These are phyloP conservation scores for Actinostola sp. DNA, from an alignment of 92 coral and sea anemone species.

Conservation along the genomic window DNA sequence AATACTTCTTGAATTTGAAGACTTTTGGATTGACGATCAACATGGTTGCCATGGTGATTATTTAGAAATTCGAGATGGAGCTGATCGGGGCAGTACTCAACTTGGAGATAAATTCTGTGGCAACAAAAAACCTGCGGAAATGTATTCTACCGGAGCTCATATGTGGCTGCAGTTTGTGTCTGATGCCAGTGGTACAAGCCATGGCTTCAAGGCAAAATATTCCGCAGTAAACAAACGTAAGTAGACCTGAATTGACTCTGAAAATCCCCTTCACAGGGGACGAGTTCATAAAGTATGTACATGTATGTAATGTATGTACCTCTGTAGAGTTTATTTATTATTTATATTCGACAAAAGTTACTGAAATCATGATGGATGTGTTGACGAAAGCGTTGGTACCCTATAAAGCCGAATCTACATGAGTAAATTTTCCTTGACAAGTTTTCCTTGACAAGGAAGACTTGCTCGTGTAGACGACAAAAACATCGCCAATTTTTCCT, in stretches of 20 bases:
- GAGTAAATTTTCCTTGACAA: too few species aligned
- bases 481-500: too few species aligned
- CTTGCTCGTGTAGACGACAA: too few species aligned
- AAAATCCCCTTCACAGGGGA: background rate
- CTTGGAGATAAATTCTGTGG: conserved; percentile 39
- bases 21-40: conserved; percentile 53
- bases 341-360: too few species aligned
- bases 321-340: too few species aligned
- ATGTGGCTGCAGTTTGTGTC: conserved; percentile 47
- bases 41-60: conserved; percentile 43
- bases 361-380: too few species aligned
- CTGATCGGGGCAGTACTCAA: conserved; percentile 2
- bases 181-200: conserved; percentile 32
- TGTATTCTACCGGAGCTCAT: conserved; percentile 21
- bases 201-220: conserved; percentile 45
- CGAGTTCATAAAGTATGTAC: background rate
- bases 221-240: conserved; percentile 43
- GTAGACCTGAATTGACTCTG: too few species aligned
- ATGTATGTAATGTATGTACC: too few species aligned
- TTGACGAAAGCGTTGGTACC: too few species aligned
- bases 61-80: conserved; percentile 43
- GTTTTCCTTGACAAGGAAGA: too few species aligned
- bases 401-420: too few species aligned
- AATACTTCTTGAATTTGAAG: conserved; percentile 47
- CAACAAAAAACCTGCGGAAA: conserved; percentile 28